Percentiles rank a stretch among this genome's conserved stretches.
Evolutionary conservation across 2,797 vertebrate species (phyloP).

Genomic region (Hippopotamyrus pictus): DNA sequence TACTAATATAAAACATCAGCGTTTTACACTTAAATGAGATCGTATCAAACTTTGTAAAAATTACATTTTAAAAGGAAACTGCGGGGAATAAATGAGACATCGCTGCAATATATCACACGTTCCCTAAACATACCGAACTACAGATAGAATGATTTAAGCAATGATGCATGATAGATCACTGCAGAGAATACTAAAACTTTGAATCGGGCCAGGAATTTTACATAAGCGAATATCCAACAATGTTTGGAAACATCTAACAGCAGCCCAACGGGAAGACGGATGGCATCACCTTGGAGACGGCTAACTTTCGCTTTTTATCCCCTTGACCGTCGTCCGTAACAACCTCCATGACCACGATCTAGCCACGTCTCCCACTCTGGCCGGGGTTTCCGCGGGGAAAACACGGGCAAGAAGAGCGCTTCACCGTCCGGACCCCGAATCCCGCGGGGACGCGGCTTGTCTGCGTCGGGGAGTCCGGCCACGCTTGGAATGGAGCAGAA

Average conservation of each 20-base stretch:
- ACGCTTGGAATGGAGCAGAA: neutral
- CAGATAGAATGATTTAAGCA: conserved; percentile 1
- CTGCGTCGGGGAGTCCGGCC: neutral
- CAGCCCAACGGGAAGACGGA: neutral
- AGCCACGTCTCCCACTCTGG: neutral
- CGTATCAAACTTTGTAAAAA: neutral
- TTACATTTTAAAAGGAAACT: neutral
- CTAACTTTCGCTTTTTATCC: neutral
- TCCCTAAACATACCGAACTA: neutral
- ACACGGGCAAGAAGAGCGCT: neutral
- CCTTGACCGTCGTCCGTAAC: neutral
- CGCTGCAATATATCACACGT: neutral
- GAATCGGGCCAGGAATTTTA: neutral
- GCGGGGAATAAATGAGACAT: neutral
- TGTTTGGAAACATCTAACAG: neutral
- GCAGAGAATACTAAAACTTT: neutral
- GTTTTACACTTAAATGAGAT: neutral
- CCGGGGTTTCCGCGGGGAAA: neutral
- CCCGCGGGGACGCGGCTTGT: neutral
- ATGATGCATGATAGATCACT: neutral
- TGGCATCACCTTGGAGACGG: neutral
- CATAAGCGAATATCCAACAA: neutral
- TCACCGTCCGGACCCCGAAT: neutral
- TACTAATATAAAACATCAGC: neutral
- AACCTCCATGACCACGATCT: neutral